A percentile compares a stretch with the other conserved stretches of the same genome.
Conservation (phyloP, 2,113 vertebrate species). For the Sylvietta virens region DNA sequence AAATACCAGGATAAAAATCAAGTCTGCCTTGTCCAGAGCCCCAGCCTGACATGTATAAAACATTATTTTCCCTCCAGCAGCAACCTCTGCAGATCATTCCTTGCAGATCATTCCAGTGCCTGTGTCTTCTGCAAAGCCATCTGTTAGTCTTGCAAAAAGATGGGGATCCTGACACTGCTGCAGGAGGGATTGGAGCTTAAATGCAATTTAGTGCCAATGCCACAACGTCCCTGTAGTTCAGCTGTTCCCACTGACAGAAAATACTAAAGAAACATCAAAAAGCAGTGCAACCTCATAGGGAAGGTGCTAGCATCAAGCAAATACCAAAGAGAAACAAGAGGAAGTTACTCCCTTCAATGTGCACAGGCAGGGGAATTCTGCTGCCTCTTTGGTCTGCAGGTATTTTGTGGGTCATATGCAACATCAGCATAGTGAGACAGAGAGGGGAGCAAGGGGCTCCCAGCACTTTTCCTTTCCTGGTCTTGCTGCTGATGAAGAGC, state of each 20-base stretch:
- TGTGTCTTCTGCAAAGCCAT: background rate
- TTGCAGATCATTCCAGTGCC: background rate
- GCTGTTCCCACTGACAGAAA: background rate
- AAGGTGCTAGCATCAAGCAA: background rate
- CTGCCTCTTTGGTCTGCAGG: background rate
- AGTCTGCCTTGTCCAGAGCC: background rate
- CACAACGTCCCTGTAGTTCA: background rate
- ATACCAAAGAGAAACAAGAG: background rate
- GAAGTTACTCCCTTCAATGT: background rate
- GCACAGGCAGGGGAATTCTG: background rate
- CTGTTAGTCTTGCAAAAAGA: background rate
- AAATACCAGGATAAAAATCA: background rate
- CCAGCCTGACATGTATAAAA: background rate
- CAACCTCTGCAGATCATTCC: background rate
- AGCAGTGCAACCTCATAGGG: accelerated
- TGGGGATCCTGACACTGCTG: background rate
- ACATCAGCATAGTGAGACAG: accelerated
- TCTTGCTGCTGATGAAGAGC: background rate
- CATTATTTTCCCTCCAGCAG: background rate
- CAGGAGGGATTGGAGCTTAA: background rate
- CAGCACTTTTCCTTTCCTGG: background rate
- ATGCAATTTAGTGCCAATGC: background rate
- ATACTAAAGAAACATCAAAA: background rate
- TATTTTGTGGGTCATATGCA: accelerated
- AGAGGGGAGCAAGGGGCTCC: background rate